Conservation (phyloP, 2,113 vertebrate genomes). For the Hucho hucho region DNA sequence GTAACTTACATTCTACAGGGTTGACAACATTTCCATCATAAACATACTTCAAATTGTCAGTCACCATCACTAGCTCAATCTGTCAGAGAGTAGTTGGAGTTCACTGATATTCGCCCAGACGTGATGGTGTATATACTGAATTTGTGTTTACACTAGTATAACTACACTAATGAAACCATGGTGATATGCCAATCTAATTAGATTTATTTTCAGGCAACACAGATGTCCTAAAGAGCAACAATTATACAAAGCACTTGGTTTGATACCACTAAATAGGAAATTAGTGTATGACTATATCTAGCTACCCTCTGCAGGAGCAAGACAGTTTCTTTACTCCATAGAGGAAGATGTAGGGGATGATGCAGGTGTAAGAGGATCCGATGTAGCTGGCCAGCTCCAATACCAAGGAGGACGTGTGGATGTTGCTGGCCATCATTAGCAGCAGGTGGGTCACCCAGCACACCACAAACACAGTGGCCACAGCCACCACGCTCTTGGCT, state of each 20-base stretch:
- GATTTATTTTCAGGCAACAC: neutral
- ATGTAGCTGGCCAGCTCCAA: conserved; percentile 69
- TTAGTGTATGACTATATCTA: neutral
- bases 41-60: neutral
- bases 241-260: neutral
- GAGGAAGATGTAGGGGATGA: conserved; percentile 75
- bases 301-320: conserved; percentile 52
- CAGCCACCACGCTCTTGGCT: conserved; percentile 75
- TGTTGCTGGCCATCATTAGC: conserved; percentile 63
- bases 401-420: conserved; percentile 53
- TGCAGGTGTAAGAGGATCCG: conserved; percentile 68
- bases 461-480: conserved; percentile 69
- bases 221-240: neutral
- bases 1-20: neutral
- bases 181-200: neutral
- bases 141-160: neutral
- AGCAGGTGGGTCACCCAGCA: conserved; percentile 74
- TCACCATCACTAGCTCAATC: neutral
- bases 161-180: neutral
- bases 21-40: neutral
- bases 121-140: neutral
- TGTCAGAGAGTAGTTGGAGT: neutral
- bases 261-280: no score
- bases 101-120: neutral
- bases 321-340: conserved; percentile 68